phyloP scores from a whole-genome alignment of 1,140 invertebrate genomes.

The Drosophila dunni region DNA sequence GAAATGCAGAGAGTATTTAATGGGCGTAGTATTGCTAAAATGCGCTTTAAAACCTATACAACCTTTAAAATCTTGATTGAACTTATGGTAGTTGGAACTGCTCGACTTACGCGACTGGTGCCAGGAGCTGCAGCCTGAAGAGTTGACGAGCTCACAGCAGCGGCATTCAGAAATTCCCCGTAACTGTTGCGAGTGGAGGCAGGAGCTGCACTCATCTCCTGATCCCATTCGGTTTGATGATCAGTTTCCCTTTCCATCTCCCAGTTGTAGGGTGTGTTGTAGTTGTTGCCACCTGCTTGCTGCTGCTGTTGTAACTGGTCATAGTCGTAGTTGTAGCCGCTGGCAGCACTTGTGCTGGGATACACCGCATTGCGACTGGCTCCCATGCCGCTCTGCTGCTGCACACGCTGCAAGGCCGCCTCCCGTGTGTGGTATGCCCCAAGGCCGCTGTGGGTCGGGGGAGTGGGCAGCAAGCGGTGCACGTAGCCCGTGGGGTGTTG shows the following conservation, averaged over 20 bases:
- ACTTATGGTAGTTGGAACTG: neutral
- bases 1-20: too few relatives aligned
- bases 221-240: slow-evolving; percentile 22
- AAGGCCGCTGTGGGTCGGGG: slow-evolving; percentile 60
- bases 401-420: slow-evolving; percentile 64
- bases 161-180: slow-evolving; percentile 55
- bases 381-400: slow-evolving; percentile 68
- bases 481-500: slow-evolving; percentile 16
- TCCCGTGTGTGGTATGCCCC: slow-evolving; percentile 69
- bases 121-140: slow-evolving; percentile 25
- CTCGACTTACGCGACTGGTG: slow-evolving; percentile 60
- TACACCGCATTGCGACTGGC: slow-evolving; percentile 39
- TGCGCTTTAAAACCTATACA: too few relatives aligned
- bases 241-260: neutral
- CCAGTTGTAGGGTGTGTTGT: slow-evolving; percentile 29
- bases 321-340: slow-evolving; percentile 31
- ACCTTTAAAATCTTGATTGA: too few relatives aligned
- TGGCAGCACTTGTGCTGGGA: slow-evolving; percentile 27
- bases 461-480: slow-evolving; percentile 67
- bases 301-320: slow-evolving; percentile 18
- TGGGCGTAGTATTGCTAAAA: too few relatives aligned
- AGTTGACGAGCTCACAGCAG: slow-evolving; percentile 10
- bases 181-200: slow-evolving; percentile 36
- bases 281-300: slow-evolving; percentile 14
- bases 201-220: slow-evolving; percentile 8